Evolutionary conservation across 2,797 vertebrate species (phyloP).

Genomic region (Protosalanx chinensis): DNA sequence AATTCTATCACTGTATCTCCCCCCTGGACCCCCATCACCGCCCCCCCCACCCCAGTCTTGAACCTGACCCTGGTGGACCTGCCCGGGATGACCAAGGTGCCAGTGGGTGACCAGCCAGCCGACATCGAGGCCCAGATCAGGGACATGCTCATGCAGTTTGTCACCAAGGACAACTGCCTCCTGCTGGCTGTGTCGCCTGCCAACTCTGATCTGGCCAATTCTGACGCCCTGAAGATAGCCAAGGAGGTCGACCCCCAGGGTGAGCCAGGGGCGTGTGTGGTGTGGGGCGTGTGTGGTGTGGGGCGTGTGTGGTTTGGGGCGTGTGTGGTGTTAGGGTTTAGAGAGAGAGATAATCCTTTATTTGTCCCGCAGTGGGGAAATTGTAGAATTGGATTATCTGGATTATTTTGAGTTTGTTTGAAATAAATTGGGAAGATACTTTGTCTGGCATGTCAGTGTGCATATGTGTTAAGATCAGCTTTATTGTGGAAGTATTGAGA

Average conservation of each 20-base stretch:
- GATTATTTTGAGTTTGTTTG: no score
- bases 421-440: no score
- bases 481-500: not conserved
- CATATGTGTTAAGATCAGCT: not conserved
- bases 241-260: conserved; percentile 6
- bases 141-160: conserved; percentile 78
- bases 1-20: not conserved
- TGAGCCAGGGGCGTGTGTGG: no score
- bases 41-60: conserved; percentile 66
- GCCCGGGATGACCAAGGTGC: conserved; percentile 86
- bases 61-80: conserved; percentile 85
- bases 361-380: no score
- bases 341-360: no score
- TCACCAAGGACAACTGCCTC: conserved; percentile 6
- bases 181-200: conserved; percentile 3
- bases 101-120: conserved; percentile 83
- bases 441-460: not conserved
- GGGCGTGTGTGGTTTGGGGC: no score
- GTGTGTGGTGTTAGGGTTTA: no score
- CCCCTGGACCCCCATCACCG: not conserved
- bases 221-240: not conserved
- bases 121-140: conserved; percentile 87
- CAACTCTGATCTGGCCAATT: conserved; percentile 4
- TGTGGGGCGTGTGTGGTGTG: no score
- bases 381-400: no score